A percentile compares a stretch with the other conserved stretches of the same genome.
phyloP scores from a whole-genome alignment of 2,888 invertebrate genomes.

The Thymelicus acteon region DNA sequence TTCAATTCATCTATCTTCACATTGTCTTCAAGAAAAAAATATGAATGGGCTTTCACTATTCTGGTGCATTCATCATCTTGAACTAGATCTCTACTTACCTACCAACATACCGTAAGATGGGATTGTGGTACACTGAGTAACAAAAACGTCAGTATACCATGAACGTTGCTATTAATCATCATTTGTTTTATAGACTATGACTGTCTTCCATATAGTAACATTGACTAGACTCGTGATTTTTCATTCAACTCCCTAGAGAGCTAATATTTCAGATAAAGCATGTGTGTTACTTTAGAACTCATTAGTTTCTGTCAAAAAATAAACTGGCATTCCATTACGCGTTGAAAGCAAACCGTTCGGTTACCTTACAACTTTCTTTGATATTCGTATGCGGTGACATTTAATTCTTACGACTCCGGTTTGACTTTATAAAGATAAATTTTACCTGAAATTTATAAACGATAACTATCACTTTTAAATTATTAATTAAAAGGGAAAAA shows the following conservation, averaged over 20 bases:
- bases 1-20: too few species aligned
- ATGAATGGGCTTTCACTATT: too few species aligned
- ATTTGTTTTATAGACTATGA: background rate
- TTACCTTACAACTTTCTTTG: conserved; percentile 26
- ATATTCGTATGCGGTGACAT: conserved; percentile 6
- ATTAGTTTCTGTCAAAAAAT: conserved; percentile 26
- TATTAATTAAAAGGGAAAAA: too few species aligned
- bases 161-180: too few species aligned
- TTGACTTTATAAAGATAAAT: background rate
- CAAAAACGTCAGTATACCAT: too few species aligned
- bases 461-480: too few species aligned
- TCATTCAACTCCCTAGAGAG: background rate
- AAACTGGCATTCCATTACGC: conserved; percentile 25
- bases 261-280: conserved; percentile 10
- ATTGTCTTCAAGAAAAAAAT: too few species aligned
- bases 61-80: too few species aligned
- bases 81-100: too few species aligned
- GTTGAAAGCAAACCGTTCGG: conserved; percentile 22
- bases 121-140: too few species aligned
- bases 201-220: background rate
- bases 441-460: too few species aligned
- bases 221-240: background rate
- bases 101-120: too few species aligned
- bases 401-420: background rate
- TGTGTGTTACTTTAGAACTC: conserved; percentile 14